Conservation (phyloP, 1,140 invertebrate genomes). For the Delia radicum region DNA sequence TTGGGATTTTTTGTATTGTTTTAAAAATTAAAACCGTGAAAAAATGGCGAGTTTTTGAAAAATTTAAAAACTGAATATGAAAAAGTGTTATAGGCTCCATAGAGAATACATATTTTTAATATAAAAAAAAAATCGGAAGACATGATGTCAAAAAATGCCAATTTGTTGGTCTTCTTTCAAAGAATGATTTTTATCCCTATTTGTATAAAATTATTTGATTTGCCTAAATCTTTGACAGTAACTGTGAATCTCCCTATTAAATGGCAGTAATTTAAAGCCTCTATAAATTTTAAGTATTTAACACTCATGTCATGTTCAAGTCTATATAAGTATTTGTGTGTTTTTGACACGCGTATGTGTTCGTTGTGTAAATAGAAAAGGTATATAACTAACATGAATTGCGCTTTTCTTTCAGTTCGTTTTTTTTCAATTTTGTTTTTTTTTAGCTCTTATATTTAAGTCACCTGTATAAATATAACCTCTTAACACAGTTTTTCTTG, state of each 20-base stretch:
- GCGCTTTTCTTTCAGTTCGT: background rate
- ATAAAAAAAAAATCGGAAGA: no score
- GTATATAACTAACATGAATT: background rate
- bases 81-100: no score
- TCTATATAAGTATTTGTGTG: background rate
- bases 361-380: background rate
- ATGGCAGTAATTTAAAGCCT: background rate
- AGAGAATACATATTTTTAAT: no score
- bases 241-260: slow-evolving; percentile 4
- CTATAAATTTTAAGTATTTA: background rate
- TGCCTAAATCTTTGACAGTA: no score
- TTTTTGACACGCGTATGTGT: background rate
- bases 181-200: no score
- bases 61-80: no score
- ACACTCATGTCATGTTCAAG: background rate
- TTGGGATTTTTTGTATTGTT: no score
- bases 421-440: background rate
- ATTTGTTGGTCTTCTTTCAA: no score
- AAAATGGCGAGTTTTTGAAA: no score
- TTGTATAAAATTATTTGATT: no score
- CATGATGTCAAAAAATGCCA: no score
- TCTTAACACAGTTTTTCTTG: slow-evolving; percentile 26
- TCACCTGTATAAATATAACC: slow-evolving; percentile 16
- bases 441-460: slow-evolving; percentile 14
- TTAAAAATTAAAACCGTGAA: no score